Percentiles rank a stretch among this genome's conserved stretches.
phyloP scores from a whole-genome alignment of 2,888 invertebrate genomes.

The Clunio marinus region DNA sequence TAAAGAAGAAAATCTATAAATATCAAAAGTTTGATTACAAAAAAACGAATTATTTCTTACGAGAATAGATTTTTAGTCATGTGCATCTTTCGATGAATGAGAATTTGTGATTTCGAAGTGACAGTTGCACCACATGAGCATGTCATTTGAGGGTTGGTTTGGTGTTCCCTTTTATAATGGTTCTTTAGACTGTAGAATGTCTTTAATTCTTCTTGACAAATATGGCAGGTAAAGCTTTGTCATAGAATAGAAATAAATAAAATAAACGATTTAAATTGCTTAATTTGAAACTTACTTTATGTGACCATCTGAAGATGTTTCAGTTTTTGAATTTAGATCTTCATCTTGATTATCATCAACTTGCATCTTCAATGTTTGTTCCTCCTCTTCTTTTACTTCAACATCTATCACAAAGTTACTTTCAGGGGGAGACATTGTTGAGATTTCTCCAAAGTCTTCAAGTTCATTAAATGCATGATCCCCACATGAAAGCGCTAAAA shows the following conservation, averaged over 20 bases:
- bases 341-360: too few species aligned
- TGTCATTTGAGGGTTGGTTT: neutral
- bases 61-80: too few species aligned
- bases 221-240: conserved; percentile 13
- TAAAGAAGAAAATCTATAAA: neutral
- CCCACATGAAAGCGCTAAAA: neutral
- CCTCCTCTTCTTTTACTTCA: neutral
- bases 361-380: neutral
- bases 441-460: conserved; percentile 9
- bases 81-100: conserved; percentile 10
- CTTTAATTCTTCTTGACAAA: conserved; percentile 6
- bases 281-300: too few species aligned
- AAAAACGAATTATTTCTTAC: too few species aligned
- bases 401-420: neutral
- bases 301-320: too few species aligned
- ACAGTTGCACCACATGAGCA: conserved; percentile 9
- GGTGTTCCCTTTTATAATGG: conserved; percentile 1
- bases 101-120: conserved; percentile 8
- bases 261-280: neutral
- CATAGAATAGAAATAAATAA: neutral
- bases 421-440: conserved; percentile 2
- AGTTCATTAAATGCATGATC: conserved; percentile 17
- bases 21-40: too few species aligned
- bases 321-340: too few species aligned
- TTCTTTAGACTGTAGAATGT: neutral